A percentile compares a stretch with the other conserved stretches of the same genome.
Conservation (phyloP, 2,888 invertebrate species). For the Stenotaenia linearis region DNA sequence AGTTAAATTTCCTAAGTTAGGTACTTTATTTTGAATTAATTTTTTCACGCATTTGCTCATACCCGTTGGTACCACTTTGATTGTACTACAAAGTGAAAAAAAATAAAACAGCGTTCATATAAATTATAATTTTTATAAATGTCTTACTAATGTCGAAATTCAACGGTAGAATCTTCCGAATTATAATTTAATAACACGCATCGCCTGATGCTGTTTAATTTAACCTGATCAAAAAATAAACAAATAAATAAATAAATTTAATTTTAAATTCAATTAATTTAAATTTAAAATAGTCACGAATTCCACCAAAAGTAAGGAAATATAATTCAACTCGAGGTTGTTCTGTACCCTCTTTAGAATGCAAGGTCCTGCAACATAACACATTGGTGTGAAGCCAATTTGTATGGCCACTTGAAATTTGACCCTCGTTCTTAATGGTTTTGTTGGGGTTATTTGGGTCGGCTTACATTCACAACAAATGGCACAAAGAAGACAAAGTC, state of each 20-base stretch:
- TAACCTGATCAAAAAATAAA: conserved; percentile 57
- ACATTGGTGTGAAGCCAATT: too few species aligned
- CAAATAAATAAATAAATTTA: conserved; percentile 8
- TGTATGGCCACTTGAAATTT: too few species aligned
- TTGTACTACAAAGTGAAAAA: conserved; percentile 54
- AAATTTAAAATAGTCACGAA: too few species aligned
- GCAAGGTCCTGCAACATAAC: too few species aligned
- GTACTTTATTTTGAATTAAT: conserved; percentile 82
- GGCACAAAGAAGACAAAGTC: too few species aligned
- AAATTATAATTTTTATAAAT: neutral
- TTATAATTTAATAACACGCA: conserved; percentile 90
- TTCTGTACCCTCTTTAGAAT: too few species aligned
- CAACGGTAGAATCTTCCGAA: conserved; percentile 71
- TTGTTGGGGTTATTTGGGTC: too few species aligned
- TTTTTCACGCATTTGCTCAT: conserved; percentile 87
- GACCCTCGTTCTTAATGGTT: too few species aligned
- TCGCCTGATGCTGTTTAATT: conserved; percentile 76
- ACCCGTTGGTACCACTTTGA: conserved; percentile 84
- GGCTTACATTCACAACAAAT: too few species aligned
- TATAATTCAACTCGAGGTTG: too few species aligned
- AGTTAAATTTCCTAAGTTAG: conserved; percentile 74
- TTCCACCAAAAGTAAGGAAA: too few species aligned
- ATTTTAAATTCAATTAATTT: too few species aligned
- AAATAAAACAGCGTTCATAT: neutral
- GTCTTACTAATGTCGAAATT: conserved; percentile 79